A percentile compares a stretch with the other conserved stretches of the same genome.
Evolutionary conservation across 1,140 invertebrate species (phyloP).

Genomic region (Colletes gigas): DNA sequence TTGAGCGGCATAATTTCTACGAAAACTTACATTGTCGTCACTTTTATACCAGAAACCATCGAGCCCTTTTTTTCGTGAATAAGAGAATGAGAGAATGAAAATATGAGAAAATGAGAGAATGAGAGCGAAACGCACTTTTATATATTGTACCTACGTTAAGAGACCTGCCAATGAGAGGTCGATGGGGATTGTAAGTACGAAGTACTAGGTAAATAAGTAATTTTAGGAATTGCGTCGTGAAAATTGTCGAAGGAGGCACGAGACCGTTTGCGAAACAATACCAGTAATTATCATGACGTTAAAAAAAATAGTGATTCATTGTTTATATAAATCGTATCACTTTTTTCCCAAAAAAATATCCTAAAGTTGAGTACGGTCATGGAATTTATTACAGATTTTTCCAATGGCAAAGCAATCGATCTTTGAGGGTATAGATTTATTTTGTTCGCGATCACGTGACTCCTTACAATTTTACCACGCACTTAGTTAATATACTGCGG

Average conservation of each 20-base stretch:
- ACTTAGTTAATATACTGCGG: conserved; percentile 54
- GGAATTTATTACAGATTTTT: neutral
- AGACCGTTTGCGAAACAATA: conserved; percentile 1
- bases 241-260: conserved; percentile 56
- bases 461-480: conserved; percentile 57
- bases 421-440: neutral
- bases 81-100: conserved; percentile 24
- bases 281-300: neutral
- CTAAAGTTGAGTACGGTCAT: neutral
- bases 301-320: neutral
- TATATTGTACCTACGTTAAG: conserved; percentile 58
- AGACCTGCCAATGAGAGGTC: conserved; percentile 27
- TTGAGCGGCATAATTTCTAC: conserved; percentile 11
- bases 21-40: neutral
- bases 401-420: no score
- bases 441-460: conserved; percentile 23
- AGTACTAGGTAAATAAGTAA: conserved; percentile 58
- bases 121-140: conserved; percentile 51
- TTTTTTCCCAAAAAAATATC: no score
- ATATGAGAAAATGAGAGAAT: no score
- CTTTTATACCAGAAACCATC: conserved; percentile 12
- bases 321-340: neutral
- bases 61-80: conserved; percentile 48
- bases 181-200: conserved; percentile 57
- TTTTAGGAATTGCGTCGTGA: conserved; percentile 52